Base-by-base conservation (phyloP, 2,797 vertebrate species). In the Etheostoma perlongum region DNA sequence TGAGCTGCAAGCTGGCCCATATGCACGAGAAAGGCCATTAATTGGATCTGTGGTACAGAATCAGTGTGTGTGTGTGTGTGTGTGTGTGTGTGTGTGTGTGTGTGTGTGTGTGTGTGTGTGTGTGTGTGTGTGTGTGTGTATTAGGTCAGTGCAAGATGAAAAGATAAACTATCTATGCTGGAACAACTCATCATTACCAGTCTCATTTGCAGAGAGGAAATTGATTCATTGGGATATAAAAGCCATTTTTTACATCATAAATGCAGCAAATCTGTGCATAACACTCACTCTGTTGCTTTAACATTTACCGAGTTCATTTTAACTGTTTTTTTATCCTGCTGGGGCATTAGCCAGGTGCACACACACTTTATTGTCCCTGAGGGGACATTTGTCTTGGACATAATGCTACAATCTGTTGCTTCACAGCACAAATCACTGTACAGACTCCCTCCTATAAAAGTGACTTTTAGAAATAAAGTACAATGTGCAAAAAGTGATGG, bases 261-360 rank as follows among this genome's bases (percentile, higher is more conserved):
- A 7, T 25, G 27, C 49, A 42, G 15, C 0, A 51, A 30, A 23
- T 67, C 42, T 33, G 33, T 52, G 74, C 60, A 12, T 76, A 77
- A 80, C 52, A 77, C 1, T 2, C 12, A 12, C 27, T 51, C 18
- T 36, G n/a, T 55, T 23, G 47, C 13, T 65, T 23, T 55, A n/a
- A 49, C 48, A n/a, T 49, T 19, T 40, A 36, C 52, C 23, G 3
- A 23, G 21, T 27, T 62, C 15, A 48, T 49, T 63, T 13, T 23
- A 6, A 10, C 2, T 11, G 13, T 4, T 6, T 23, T 23, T 4
- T 27, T 1, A 30, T 15, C 12, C 52, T 21, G 52, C 14, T 19
- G 60, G 6, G 25, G 40, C 74, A 40, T 40, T 10, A 40, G 18
- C 61, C 73, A 61, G 21, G 30, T 51, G n/a, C 55, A 30, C 40